Evolutionary conservation across 2,113 vertebrate species (phyloP).

Genomic region (Nansenia antarctica): DNA sequence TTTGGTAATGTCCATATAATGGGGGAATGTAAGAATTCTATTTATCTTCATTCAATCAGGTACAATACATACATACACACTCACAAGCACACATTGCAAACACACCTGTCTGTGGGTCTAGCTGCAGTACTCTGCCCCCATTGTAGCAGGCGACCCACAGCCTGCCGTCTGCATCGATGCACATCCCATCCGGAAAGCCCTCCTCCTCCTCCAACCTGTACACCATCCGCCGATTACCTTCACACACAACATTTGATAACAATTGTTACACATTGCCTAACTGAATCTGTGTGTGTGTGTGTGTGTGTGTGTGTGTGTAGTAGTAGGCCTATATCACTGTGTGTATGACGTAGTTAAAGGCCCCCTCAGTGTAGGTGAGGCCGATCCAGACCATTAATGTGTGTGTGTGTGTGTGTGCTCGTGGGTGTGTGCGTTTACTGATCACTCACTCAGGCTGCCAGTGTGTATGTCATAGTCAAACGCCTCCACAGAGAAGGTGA

Average conservation of each 20-base stretch:
- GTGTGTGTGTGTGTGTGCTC: constrained; percentile 11
- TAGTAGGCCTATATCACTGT: no score
- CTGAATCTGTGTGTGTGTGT: background rate
- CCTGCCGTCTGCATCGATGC: constrained; percentile 83
- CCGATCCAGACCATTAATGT: no score
- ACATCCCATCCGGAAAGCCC: constrained; percentile 91
- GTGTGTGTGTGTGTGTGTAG: background rate
- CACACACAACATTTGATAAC: no score
- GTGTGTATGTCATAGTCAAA: constrained; percentile 87
- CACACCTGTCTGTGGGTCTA: constrained; percentile 88
- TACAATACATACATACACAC: background rate
- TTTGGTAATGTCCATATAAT: no score
- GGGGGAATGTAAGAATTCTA: no score
- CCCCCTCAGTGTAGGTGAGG: no score
- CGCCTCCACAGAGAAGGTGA: constrained; percentile 84
- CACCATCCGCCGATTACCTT: constrained; percentile 67
- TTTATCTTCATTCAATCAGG: no score
- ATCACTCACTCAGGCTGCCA: constrained; percentile 78
- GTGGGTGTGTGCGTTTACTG: background rate
- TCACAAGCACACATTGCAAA: background rate
- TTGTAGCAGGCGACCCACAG: constrained; percentile 94
- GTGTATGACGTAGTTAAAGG: background rate
- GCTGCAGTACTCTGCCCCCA: constrained; percentile 86
- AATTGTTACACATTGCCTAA: no score
- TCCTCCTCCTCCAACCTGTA: constrained; percentile 78